Percentiles rank a stretch among this genome's conserved stretches.
These are phyloP conservation scores for Macrosteles quadrilineatus DNA, from an alignment of 1,140 invertebrate species.

Conservation along the genomic window DNA sequence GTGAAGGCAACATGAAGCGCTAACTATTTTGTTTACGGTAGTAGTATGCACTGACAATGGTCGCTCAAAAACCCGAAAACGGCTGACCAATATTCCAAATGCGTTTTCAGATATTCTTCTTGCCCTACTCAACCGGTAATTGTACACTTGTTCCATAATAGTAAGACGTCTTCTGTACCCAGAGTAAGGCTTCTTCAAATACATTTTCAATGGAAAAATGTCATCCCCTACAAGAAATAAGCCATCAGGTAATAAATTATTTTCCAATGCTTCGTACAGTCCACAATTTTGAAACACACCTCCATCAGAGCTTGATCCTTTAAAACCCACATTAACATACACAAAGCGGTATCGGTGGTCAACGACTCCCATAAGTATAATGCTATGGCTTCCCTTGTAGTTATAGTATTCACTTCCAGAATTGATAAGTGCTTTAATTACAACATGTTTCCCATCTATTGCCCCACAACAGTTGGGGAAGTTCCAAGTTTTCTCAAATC, in stretches of 20 bases:
- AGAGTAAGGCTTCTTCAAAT: neutral
- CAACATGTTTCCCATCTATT: neutral
- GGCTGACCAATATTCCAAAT: constrained; percentile 54
- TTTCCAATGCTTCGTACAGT: neutral
- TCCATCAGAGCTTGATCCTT: neutral
- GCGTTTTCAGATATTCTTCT: constrained; percentile 54
- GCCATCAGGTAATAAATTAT: neutral
- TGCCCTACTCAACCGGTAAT: constrained; percentile 48
- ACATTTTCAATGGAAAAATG: neutral
- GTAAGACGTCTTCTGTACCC: neutral
- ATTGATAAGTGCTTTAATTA: neutral
- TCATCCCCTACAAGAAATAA: neutral
- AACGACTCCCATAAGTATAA: no score
- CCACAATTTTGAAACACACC: neutral
- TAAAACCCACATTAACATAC: constrained; percentile 11
- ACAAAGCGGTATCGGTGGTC: no score
- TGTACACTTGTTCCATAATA: constrained; percentile 45
- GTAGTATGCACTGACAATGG: constrained; percentile 44
- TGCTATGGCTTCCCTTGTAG: neutral
- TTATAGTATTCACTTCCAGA: neutral
- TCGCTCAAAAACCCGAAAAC: constrained; percentile 50
- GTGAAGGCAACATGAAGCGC: no score
- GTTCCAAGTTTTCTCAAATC: neutral
- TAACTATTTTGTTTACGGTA: constrained; percentile 42
- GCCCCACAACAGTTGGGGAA: neutral